phyloP scores from a whole-genome alignment of 64 coral and sea anemone genomes.

The Astreopora myriophthalma region DNA sequence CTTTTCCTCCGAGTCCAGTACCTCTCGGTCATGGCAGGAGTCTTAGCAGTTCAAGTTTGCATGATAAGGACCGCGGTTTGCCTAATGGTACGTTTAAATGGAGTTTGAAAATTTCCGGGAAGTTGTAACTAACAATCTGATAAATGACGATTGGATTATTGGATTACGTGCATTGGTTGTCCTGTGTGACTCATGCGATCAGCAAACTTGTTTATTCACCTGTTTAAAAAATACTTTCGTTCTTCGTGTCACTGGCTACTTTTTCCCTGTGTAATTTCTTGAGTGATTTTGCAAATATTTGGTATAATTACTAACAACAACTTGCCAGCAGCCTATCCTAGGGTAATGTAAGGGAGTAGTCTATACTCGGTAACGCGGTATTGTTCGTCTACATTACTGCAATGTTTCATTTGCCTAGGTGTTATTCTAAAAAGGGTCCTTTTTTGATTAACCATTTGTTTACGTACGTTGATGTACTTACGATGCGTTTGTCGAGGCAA shows the following conservation, averaged over 20 bases:
- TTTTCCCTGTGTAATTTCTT: no score
- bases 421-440: no score
- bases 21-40: constrained; percentile 69
- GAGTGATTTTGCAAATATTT: background rate
- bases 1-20: constrained; percentile 66
- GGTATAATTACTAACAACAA: background rate
- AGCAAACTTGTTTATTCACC: background rate
- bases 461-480: background rate
- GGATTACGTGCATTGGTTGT: background rate
- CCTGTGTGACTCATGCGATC: no score
- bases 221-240: background rate
- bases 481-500: no score
- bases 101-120: background rate
- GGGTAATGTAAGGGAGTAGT: background rate
- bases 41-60: constrained; percentile 62
- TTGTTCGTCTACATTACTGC: no score
- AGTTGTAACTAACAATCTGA: background rate
- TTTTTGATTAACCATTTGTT: no score
- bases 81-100: constrained; percentile 11
- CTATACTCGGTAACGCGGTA: no score
- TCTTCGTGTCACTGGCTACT: no score
- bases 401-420: no score
- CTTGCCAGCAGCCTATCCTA: background rate
- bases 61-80: constrained; percentile 11
- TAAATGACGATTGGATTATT: background rate